Evolutionary conservation across 2,797 vertebrate species (phyloP).

Genomic region (Phaenicophaeus curvirostris): DNA sequence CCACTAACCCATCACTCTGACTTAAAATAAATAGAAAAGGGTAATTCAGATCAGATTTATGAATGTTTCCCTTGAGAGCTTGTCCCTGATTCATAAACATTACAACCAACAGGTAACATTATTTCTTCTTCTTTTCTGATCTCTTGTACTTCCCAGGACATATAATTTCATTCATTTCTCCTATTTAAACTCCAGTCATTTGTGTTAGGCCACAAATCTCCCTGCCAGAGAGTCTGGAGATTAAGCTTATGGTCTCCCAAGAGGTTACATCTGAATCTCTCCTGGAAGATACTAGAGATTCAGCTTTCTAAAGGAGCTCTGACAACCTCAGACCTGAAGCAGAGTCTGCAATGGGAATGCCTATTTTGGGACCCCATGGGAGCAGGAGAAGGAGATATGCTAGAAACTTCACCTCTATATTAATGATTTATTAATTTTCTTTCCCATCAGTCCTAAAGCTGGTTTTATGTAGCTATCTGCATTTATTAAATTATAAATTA

Average conservation of each 20-base stretch:
- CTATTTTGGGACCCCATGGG: not conserved
- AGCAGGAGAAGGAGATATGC: not conserved
- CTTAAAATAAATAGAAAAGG: not conserved
- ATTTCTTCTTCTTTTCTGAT: not conserved
- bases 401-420: not conserved
- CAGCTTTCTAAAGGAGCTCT: not conserved
- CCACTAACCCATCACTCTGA: not conserved
- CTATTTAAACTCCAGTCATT: not conserved
- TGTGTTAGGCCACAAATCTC: not conserved
- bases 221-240: not conserved
- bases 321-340: not conserved
- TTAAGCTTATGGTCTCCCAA: not conserved
- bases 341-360: not conserved
- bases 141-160: not conserved
- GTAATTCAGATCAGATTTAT: not conserved
- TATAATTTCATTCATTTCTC: not conserved
- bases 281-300: not conserved
- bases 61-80: not conserved
- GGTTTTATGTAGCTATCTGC: not conserved
- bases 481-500: slow-evolving; percentile 37
- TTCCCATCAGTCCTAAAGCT: not conserved
- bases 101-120: not conserved
- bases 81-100: not conserved
- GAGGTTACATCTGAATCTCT: not conserved
- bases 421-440: slow-evolving; percentile 6